phyloP scores from a whole-genome alignment of 2,888 invertebrate genomes.

The Branchinecta sandiegonensis region DNA sequence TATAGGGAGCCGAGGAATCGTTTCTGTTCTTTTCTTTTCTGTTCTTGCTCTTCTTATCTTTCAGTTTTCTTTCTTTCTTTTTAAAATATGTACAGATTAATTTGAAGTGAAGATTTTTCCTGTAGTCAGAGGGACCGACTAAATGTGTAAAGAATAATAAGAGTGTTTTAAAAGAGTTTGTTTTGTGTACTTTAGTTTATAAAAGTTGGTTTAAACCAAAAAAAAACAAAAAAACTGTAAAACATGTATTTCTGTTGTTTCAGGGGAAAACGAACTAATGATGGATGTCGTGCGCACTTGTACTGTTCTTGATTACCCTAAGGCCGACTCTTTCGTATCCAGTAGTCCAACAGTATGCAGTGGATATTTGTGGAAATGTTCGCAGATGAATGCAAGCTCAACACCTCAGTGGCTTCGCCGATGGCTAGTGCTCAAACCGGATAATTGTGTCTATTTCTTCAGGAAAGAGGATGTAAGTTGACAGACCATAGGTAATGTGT shows the following conservation, averaged over 20 bases:
- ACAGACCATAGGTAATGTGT: not conserved
- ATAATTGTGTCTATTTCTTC: slow-evolving; percentile 88
- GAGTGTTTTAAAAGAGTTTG: too few relatives aligned
- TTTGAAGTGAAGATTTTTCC: too few relatives aligned
- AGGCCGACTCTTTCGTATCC: slow-evolving; percentile 43
- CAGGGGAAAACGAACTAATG: slow-evolving; percentile 56
- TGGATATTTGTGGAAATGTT: slow-evolving; percentile 23
- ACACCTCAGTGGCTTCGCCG: slow-evolving; percentile 55
- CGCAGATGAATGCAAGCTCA: slow-evolving; percentile 1
- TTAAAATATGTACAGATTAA: too few relatives aligned
- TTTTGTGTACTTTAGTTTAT: too few relatives aligned
- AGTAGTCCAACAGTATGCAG: slow-evolving; percentile 35
- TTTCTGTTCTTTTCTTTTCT: too few relatives aligned
- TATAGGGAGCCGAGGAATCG: too few relatives aligned
- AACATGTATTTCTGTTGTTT: slow-evolving; percentile 12
- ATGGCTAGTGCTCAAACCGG: slow-evolving; percentile 78
- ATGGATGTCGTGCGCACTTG: slow-evolving; percentile 77
- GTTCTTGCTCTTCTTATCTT: too few relatives aligned
- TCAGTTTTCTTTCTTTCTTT: too few relatives aligned
- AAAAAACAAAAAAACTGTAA: too few relatives aligned
- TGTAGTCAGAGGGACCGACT: too few relatives aligned
- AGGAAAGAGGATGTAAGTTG: slow-evolving; percentile 68
- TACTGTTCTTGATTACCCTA: slow-evolving; percentile 45
- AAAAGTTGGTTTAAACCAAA: too few relatives aligned
- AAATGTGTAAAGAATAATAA: too few relatives aligned